Evolutionary conservation across 2,888 invertebrate genomes (phyloP), one percentile per base, ranked within the genome.

Genomic region (Synanthedon andrenaeformis): DNA sequence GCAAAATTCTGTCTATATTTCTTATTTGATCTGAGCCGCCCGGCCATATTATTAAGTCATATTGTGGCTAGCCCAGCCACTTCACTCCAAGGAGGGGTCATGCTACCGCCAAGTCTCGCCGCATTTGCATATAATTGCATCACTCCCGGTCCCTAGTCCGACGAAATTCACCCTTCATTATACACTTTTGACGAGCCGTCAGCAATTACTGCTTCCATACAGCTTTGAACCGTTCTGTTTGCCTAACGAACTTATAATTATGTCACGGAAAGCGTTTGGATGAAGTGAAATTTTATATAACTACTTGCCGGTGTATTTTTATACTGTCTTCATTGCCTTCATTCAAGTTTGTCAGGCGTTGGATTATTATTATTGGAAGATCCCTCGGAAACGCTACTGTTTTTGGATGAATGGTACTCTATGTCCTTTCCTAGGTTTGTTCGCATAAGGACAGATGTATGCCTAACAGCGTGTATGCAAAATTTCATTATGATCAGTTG

Each of bases 51-150:
- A 68, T 65, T 67, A 68, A 74, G 65, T 66, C 64, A 66, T 67
- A 23, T 23, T 61, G 61, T 51, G 54, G 51, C 57, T 54, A 60
- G 58, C 53, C 61, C 55, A 53, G 58, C 28, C 59, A 45, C 45
- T 45, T 13, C n/a, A 54, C 60, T 59, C 63, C 63, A 62, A 65
- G 62, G 61, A 61, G 57, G 66, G 60, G 62, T 62, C 60, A 63
- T 66, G 62, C 67, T 76, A 73, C 76, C 71, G 67, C 61, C 61
- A 67, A 55, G 53, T 35, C 19, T 35, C 19, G 4, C 51, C 66
- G 67, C 72, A 82, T 83, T 82, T 79, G 74, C 76, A 83, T 83
- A 70, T 71, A 77, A 81, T 80, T 82, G 75, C 76, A 76, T 74
- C 70, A 69, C 56, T 53, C 42, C 42, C 45, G 14, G 52, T 60